A percentile compares a stretch with the other conserved stretches of the same genome.
phyloP scores from a whole-genome alignment of 2,797 vertebrate species.

The Simalia tracyae region DNA sequence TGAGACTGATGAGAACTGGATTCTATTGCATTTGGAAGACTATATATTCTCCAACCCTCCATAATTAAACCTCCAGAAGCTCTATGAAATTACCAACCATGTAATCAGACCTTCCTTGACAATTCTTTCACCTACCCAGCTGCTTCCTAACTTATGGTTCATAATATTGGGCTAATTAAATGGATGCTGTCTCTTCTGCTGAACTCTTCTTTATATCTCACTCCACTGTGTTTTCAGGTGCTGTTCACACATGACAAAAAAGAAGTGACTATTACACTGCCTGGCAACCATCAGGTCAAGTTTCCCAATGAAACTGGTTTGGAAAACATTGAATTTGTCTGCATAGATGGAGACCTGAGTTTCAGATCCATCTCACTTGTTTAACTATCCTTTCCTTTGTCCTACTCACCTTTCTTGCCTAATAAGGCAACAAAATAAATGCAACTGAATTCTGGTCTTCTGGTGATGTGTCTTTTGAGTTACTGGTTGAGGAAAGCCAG shows the following conservation, averaged over 20 bases:
- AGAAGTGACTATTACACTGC: conserved; percentile 68
- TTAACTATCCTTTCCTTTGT: conserved; percentile 40
- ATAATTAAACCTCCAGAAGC: background rate
- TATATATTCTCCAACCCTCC: background rate
- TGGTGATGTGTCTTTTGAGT: conserved; percentile 8
- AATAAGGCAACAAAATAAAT: conserved; percentile 47
- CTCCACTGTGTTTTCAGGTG: conserved; percentile 53
- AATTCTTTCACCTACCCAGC: background rate
- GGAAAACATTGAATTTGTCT: conserved; percentile 67
- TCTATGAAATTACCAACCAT: background rate
- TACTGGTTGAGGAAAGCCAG: background rate
- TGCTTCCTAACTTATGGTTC: background rate
- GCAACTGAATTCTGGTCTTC: conserved; percentile 60
- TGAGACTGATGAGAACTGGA: background rate
- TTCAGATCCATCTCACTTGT: conserved; percentile 68
- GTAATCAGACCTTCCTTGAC: background rate
- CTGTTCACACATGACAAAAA: conserved; percentile 57
- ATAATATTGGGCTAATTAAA: background rate
- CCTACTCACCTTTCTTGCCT: conserved; percentile 3
- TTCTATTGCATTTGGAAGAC: background rate
- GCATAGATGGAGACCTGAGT: conserved; percentile 67
- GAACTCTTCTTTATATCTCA: background rate
- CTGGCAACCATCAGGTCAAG: conserved; percentile 67
- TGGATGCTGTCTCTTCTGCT: background rate
- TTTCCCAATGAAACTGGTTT: conserved; percentile 71